A percentile compares a stretch with the other conserved stretches of the same genome.
Conservation (phyloP, 2,888 invertebrate species). For the Nomada fabriciana region DNA sequence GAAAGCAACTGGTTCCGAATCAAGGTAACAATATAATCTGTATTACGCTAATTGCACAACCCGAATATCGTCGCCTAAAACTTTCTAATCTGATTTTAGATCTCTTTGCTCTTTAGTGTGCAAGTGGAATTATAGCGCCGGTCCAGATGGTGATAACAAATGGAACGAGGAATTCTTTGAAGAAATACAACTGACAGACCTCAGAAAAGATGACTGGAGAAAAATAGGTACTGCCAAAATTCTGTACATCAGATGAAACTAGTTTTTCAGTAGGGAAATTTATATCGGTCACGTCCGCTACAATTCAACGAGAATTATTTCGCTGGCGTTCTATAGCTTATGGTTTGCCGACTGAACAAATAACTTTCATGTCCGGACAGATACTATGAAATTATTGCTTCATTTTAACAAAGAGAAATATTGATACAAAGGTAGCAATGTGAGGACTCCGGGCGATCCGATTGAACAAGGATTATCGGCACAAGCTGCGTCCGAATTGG, state of each 20-base stretch:
- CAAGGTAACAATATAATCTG: slow-evolving; percentile 84
- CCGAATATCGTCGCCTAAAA: neutral
- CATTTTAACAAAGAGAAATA: slow-evolving; percentile 56
- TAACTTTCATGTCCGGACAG: slow-evolving; percentile 40
- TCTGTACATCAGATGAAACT: neutral
- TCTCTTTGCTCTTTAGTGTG: slow-evolving; percentile 97
- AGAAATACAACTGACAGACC: slow-evolving; percentile 90
- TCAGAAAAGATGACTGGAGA: slow-evolving; percentile 88
- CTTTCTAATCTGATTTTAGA: slow-evolving; percentile 84
- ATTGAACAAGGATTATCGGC: slow-evolving; percentile 88
- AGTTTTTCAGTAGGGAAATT: neutral
- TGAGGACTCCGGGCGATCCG: slow-evolving; percentile 90
- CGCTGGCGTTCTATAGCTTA: slow-evolving; percentile 14
- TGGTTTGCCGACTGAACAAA: slow-evolving; percentile 33
- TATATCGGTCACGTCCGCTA: neutral
- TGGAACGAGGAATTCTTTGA: slow-evolving; percentile 92
- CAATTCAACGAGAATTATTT: slow-evolving; percentile 39
- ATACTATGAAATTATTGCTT: slow-evolving; percentile 43
- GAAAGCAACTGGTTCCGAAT: slow-evolving; percentile 92
- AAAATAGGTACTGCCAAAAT: slow-evolving; percentile 87
- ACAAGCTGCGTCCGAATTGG: slow-evolving; percentile 89
- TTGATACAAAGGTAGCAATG: slow-evolving; percentile 83
- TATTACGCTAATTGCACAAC: slow-evolving; percentile 6
- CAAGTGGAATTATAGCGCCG: slow-evolving; percentile 96
- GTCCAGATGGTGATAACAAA: slow-evolving; percentile 85